Percentiles rank a stretch among this genome's conserved stretches.
phyloP scores from a whole-genome alignment of 2,888 invertebrate genomes.

The Synanthedon tipuliformis region DNA sequence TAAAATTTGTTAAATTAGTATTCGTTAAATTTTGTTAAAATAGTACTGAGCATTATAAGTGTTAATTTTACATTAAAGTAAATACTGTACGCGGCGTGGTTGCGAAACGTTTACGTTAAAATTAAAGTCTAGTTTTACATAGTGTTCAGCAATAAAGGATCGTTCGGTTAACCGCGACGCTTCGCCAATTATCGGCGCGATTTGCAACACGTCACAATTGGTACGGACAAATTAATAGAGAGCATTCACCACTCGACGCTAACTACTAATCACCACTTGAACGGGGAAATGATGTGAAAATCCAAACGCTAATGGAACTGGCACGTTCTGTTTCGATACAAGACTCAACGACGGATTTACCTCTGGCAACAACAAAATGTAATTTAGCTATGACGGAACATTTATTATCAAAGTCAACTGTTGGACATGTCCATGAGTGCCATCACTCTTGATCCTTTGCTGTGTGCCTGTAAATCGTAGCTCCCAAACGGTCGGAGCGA shows the following conservation, averaged over 20 bases:
- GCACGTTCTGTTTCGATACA: not conserved
- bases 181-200: conserved; percentile 28
- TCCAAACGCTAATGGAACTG: not conserved
- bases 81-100: not conserved
- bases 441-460: too few relatives aligned
- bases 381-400: too few relatives aligned
- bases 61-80: too few relatives aligned
- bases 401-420: too few relatives aligned
- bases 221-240: conserved; percentile 49
- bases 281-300: conserved; percentile 39
- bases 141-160: not conserved
- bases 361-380: not conserved
- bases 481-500: too few relatives aligned
- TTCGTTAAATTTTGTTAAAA: too few relatives aligned
- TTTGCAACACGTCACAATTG: conserved; percentile 30
- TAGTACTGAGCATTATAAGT: too few relatives aligned
- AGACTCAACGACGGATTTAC: not conserved
- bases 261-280: conserved; percentile 46
- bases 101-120: not conserved
- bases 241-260: conserved; percentile 22
- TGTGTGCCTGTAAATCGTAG: too few relatives aligned
- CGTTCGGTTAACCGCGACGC: conserved; percentile 3
- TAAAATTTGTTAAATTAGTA: too few relatives aligned
- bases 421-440: too few relatives aligned
- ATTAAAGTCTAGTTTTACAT: not conserved